Conservation (phyloP, 2,888 invertebrate genomes). For the Phyllotreta cruciferae region DNA sequence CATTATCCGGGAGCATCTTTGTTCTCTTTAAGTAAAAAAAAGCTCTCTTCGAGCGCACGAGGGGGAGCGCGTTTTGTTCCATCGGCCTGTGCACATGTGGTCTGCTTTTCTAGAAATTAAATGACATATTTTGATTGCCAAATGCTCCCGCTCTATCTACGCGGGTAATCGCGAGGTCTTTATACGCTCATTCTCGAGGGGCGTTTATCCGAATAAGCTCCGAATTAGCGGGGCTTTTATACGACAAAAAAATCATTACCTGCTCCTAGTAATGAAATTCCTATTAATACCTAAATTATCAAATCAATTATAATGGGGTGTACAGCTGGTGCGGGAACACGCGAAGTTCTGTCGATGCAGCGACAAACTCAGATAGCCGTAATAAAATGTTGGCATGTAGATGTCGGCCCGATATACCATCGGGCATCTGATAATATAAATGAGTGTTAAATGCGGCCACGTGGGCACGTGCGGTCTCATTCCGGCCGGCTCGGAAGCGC, state of each 20-base stretch:
- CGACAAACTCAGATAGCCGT: slow-evolving; percentile 37
- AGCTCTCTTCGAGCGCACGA: slow-evolving; percentile 32
- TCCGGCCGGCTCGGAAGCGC: slow-evolving; percentile 39
- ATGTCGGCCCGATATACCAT: slow-evolving; percentile 43
- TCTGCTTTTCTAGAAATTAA: slow-evolving; percentile 39
- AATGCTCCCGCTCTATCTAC: slow-evolving; percentile 17
- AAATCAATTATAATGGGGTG: slow-evolving; percentile 49
- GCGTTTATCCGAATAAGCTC: slow-evolving; percentile 10
- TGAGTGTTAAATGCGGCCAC: slow-evolving; percentile 53
- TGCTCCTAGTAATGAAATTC: no score
- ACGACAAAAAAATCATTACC: no score
- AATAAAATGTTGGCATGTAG: slow-evolving; percentile 52
- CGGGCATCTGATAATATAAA: slow-evolving; percentile 51
- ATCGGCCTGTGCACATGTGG: slow-evolving; percentile 45
- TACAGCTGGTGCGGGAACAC: slow-evolving; percentile 41
- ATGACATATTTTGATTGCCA: slow-evolving; percentile 40
- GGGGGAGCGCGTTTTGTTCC: slow-evolving; percentile 42
- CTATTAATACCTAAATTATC: not conserved
- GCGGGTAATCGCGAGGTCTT: slow-evolving; percentile 25
- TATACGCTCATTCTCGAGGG: slow-evolving; percentile 15
- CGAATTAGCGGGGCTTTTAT: not conserved
- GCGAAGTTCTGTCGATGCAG: slow-evolving; percentile 27
- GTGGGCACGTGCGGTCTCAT: slow-evolving; percentile 42
- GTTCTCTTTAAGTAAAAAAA: slow-evolving; percentile 46
- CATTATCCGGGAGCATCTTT: slow-evolving; percentile 44